Evolutionary conservation across 1,140 invertebrate genomes (phyloP).

Genomic region (Aphelinus atriplicis): DNA sequence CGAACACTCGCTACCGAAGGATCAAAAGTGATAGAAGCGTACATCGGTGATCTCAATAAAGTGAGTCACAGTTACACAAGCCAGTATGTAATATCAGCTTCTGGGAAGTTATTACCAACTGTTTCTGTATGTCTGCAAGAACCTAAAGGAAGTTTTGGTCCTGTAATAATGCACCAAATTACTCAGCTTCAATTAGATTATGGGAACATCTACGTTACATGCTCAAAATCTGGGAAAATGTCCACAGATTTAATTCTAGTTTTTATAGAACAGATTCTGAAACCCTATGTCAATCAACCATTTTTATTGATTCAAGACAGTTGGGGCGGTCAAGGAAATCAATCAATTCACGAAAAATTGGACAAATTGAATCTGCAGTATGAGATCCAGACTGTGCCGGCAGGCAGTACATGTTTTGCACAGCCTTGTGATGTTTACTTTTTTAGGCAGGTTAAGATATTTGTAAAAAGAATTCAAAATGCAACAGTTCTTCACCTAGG

Average conservation of each 20-base stretch:
- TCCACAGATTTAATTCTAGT: neutral
- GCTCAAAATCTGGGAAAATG: neutral
- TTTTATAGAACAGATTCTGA: no score
- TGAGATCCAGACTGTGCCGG: neutral
- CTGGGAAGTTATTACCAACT: neutral
- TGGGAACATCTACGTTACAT: neutral
- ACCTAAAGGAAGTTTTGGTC: neutral
- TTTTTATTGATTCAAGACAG: constrained; percentile 8
- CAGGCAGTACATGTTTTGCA: neutral
- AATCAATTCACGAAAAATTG: neutral
- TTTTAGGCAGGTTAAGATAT: constrained; percentile 1
- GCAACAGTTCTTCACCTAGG: neutral
- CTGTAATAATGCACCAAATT: neutral
- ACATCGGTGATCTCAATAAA: no score
- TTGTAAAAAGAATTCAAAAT: constrained; percentile 3
- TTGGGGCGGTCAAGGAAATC: constrained; percentile 8
- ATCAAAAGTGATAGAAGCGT: no score
- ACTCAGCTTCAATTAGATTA: neutral
- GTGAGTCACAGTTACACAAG: no score
- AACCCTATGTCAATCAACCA: no score
- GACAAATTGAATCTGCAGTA: neutral
- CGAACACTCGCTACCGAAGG: no score
- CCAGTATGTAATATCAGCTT: neutral
- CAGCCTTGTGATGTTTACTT: constrained; percentile 17
- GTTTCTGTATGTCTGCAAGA: constrained; percentile 8